Evolutionary conservation across 2,797 vertebrate genomes (phyloP).

Genomic region (Chloroceryle inda): DNA sequence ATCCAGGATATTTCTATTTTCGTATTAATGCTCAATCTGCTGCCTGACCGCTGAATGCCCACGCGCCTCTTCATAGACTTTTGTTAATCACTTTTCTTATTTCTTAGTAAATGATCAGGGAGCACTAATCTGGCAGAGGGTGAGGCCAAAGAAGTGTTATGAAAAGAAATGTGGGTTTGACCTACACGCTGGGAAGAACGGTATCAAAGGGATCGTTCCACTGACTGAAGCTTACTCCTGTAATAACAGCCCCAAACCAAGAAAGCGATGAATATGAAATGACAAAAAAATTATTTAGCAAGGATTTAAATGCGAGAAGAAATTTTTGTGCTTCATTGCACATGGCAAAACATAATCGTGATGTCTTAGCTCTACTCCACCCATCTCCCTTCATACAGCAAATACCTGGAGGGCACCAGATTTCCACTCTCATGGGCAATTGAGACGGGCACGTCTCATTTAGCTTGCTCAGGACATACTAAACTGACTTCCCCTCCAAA

Average conservation of each 20-base stretch:
- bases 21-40: not conserved
- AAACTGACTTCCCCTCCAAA: not conserved
- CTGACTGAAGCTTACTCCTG: not conserved
- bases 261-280: not conserved
- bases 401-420: constrained; percentile 56
- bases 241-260: constrained; percentile 21
- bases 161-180: not conserved
- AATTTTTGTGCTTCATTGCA: constrained; percentile 3
- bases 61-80: not conserved
- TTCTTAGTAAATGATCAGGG: not conserved
- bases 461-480: constrained; percentile 28
- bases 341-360: not conserved
- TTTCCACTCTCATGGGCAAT: constrained; percentile 71
- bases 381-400: constrained; percentile 65
- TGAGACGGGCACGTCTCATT: constrained; percentile 34
- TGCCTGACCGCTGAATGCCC: not conserved
- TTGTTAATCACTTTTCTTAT: not conserved
- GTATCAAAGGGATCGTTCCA: not conserved
- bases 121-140: not conserved
- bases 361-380: constrained; percentile 68
- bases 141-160: not conserved
- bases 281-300: constrained; percentile 39
- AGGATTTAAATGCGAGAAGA: constrained; percentile 3
- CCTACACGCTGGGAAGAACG: not conserved
- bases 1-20: not conserved